Conservation (phyloP, 1,140 invertebrate species). For the Homalodisca vitripennis region DNA sequence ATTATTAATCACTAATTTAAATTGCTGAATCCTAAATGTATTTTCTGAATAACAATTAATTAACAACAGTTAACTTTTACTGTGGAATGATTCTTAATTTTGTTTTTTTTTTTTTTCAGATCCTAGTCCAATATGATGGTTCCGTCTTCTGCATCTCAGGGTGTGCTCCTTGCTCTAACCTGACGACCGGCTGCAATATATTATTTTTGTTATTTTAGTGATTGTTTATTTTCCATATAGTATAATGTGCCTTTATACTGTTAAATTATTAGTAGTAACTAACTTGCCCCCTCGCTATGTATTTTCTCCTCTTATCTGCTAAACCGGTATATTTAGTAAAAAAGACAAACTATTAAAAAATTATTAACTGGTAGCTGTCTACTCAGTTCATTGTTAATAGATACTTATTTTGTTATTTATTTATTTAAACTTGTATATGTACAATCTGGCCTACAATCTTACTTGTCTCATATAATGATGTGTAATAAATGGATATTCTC, state of each 20-base stretch:
- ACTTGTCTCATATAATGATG: too few species aligned
- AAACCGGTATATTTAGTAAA: background rate
- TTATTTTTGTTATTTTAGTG: background rate
- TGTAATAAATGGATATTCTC: too few species aligned
- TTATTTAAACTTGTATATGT: too few species aligned
- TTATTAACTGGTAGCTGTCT: background rate
- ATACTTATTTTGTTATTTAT: background rate
- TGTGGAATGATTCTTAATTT: background rate
- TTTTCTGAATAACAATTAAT: too few species aligned
- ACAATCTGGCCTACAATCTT: too few species aligned
- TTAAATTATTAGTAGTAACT: constrained; percentile 1
- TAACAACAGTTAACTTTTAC: background rate
- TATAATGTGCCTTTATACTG: constrained; percentile 9
- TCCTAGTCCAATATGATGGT: background rate
- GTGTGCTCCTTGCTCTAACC: constrained; percentile 2
- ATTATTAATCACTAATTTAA: too few species aligned
- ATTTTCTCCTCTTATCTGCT: background rate
- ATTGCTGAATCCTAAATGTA: too few species aligned
- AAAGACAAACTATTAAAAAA: background rate
- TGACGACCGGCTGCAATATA: background rate
- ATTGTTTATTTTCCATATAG: background rate
- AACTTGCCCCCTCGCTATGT: background rate
- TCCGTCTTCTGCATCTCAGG: background rate
- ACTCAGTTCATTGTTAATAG: background rate
- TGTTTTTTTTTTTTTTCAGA: background rate